Evolutionary conservation across 2,888 invertebrate genomes (phyloP).

Genomic region (Odontomyia ornata): DNA sequence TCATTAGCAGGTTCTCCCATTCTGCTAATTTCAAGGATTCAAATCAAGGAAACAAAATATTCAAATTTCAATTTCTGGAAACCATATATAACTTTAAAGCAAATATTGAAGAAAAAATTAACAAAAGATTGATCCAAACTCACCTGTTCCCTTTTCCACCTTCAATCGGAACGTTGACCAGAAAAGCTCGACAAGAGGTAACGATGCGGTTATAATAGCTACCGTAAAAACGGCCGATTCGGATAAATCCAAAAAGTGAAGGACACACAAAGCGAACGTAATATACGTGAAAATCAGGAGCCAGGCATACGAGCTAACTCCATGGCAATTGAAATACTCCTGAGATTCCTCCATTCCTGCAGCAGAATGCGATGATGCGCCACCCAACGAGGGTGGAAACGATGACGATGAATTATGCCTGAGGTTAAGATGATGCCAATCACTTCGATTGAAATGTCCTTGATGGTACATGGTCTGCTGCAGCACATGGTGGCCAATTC

Average conservation of each 20-base stretch:
- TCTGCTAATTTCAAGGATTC: too few species aligned
- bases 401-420: slow-evolving; percentile 52
- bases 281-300: slow-evolving; percentile 65
- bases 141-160: slow-evolving; percentile 62
- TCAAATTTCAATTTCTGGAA: too few species aligned
- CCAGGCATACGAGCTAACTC: slow-evolving; percentile 63
- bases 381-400: slow-evolving; percentile 45
- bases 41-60: too few species aligned
- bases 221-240: slow-evolving; percentile 70
- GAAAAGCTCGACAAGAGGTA: slow-evolving; percentile 69
- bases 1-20: too few species aligned
- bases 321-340: slow-evolving; percentile 32
- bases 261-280: slow-evolving; percentile 64
- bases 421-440: slow-evolving; percentile 50
- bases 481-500: slow-evolving; percentile 48
- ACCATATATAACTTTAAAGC: too few species aligned
- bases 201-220: slow-evolving; percentile 66
- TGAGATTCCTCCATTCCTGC: not conserved
- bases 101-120: slow-evolving; percentile 4
- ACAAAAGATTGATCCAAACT: slow-evolving; percentile 44
- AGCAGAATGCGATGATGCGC: not conserved
- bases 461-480: slow-evolving; percentile 44
- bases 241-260: slow-evolving; percentile 67
- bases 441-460: slow-evolving; percentile 30
- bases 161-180: slow-evolving; percentile 68